A percentile compares a stretch with the other conserved stretches of the same genome.
Evolutionary conservation across 2,797 vertebrate species (phyloP).

Genomic region (Valencia hispanica): DNA sequence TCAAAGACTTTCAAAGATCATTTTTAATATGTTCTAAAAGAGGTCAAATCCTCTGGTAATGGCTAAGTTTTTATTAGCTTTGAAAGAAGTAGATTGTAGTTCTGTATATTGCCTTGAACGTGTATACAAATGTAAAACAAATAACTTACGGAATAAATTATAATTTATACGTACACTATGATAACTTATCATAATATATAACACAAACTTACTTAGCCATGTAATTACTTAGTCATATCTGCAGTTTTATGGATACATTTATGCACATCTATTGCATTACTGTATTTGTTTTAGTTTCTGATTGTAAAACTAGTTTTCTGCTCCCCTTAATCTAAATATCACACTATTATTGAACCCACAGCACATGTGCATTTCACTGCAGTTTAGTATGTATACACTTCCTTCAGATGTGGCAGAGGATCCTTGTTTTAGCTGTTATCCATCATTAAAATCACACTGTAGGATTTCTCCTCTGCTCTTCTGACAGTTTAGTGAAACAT

Average conservation of each 20-base stretch:
- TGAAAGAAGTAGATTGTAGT: neutral
- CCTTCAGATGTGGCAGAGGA: neutral
- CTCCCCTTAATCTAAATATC: neutral
- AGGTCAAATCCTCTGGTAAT: neutral
- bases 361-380: neutral
- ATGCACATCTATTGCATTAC: neutral
- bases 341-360: neutral
- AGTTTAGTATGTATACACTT: neutral
- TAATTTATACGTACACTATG: too few relatives aligned
- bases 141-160: neutral
- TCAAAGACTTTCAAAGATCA: neutral
- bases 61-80: neutral
- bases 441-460: neutral
- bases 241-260: neutral
- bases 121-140: neutral
- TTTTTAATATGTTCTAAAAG: neutral
- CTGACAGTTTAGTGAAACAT: constrained; percentile 4
- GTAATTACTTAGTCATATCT: too few relatives aligned
- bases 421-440: constrained; percentile 1
- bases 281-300: neutral
- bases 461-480: neutral
- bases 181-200: too few relatives aligned
- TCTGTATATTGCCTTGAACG: neutral
- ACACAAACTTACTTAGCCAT: too few relatives aligned
- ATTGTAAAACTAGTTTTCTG: neutral